Percentiles rank a stretch among this genome's conserved stretches.
These are phyloP conservation scores for Sitta carolinensis DNA, from an alignment of 2,797 vertebrate genomes.

Conservation along the genomic window DNA sequence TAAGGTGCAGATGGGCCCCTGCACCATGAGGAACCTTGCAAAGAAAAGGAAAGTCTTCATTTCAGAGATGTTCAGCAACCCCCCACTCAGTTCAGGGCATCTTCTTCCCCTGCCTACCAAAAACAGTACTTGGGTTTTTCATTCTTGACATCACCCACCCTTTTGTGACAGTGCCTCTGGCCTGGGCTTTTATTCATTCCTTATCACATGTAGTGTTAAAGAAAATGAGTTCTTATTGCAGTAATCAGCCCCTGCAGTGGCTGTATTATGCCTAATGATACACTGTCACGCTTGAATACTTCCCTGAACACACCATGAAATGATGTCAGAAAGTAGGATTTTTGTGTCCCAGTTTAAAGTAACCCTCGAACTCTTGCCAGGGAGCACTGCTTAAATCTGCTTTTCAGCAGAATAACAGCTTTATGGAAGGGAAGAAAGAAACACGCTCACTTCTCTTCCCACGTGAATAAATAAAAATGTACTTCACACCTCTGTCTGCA, in stretches of 20 bases:
- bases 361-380: background rate
- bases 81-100: fast-evolving
- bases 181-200: conserved; percentile 13
- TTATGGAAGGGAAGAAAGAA: background rate
- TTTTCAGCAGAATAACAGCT: background rate
- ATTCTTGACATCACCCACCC: background rate
- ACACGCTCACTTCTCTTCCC: background rate
- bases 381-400: background rate
- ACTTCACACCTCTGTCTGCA: background rate
- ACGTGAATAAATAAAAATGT: background rate
- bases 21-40: background rate
- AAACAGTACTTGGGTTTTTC: background rate
- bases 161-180: background rate
- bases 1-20: background rate
- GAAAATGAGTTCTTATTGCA: conserved; percentile 59
- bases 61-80: background rate
- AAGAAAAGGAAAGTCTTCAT: background rate
- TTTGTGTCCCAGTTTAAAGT: background rate
- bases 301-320: conserved; percentile 62
- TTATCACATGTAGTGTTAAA: background rate
- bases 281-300: conserved; percentile 35
- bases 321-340: conserved; percentile 28
- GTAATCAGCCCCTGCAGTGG: conserved; percentile 39
- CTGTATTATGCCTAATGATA: conserved; percentile 53
- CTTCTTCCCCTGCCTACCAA: background rate